Percentiles rank a stretch among this genome's conserved stretches.
These are phyloP conservation scores for Drosophila navojoa DNA, from an alignment of 1,140 invertebrate species.

Conservation along the genomic window DNA sequence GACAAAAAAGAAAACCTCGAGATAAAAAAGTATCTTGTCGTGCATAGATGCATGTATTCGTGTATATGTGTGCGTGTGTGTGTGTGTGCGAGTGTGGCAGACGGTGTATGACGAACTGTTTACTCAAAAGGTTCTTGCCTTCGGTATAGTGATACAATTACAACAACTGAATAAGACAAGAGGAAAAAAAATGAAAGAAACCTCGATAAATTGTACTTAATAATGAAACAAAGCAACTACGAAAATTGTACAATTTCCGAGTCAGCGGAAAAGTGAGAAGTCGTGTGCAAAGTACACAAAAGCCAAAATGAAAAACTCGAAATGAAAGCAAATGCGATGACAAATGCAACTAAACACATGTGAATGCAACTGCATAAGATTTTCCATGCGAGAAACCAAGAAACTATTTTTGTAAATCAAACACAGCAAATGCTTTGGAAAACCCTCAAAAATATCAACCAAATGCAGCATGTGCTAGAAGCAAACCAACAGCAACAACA, in stretches of 20 bases:
- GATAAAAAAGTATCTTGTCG: slow-evolving; percentile 71
- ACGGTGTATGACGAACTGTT: slow-evolving; percentile 56
- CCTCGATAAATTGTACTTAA: slow-evolving; percentile 35
- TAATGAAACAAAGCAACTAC: slow-evolving; percentile 30
- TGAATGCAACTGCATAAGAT: slow-evolving; percentile 34
- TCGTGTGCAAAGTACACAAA: slow-evolving; percentile 33
- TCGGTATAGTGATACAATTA: slow-evolving; percentile 72
- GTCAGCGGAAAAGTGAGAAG: slow-evolving; percentile 64
- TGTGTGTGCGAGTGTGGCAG: slow-evolving; percentile 15
- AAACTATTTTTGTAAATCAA: slow-evolving; percentile 40
- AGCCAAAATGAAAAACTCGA: slow-evolving; percentile 6
- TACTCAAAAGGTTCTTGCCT: slow-evolving; percentile 74
- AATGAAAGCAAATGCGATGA: slow-evolving; percentile 43
- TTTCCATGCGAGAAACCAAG: slow-evolving; percentile 14
- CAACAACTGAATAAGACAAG: slow-evolving; percentile 42
- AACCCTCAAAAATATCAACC: slow-evolving; percentile 26
- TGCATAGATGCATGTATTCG: slow-evolving; percentile 22
- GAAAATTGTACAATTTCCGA: slow-evolving; percentile 34
- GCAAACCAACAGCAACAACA: neutral
- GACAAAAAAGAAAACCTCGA: slow-evolving; percentile 54
- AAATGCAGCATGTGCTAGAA: slow-evolving; percentile 43
- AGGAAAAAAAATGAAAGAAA: slow-evolving; percentile 32
- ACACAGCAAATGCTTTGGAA: slow-evolving; percentile 26
- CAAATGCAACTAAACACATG: slow-evolving; percentile 29
- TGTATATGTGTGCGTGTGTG: slow-evolving; percentile 3